phyloP scores from a whole-genome alignment of 2,113 vertebrate species.

The Chelonoidis abingdonii region DNA sequence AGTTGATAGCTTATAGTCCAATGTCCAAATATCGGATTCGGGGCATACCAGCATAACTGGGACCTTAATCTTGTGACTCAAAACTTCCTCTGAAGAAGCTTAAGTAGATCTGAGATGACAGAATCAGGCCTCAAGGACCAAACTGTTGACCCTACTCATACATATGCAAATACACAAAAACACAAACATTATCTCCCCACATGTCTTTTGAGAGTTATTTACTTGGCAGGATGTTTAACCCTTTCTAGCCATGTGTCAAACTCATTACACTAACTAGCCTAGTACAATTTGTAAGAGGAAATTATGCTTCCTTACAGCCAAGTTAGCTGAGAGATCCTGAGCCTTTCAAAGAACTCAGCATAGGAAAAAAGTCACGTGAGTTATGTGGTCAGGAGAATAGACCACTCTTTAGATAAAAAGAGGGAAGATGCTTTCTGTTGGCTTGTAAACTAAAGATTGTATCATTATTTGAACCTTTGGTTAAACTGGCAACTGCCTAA shows the following conservation, averaged over 20 bases:
- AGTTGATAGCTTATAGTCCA: no score
- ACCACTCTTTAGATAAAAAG: background rate
- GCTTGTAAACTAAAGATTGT: slow-evolving; percentile 23
- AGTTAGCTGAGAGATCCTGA: slow-evolving; percentile 69
- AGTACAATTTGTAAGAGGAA: background rate
- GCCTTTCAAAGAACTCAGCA: slow-evolving; percentile 65
- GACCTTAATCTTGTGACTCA: no score
- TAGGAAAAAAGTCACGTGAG: slow-evolving; percentile 41
- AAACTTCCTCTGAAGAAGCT: no score
- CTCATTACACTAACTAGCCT: slow-evolving; percentile 61
- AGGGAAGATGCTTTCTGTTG: background rate
- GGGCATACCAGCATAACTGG: no score
- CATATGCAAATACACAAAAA: no score
- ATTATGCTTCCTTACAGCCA: slow-evolving; percentile 32
- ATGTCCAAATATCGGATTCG: no score
- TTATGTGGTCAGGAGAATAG: slow-evolving; percentile 59
- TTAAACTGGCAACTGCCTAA: background rate
- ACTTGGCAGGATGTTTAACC: no score
- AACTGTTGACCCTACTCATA: no score
- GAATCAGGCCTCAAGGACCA: no score
- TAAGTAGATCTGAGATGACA: no score
- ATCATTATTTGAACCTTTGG: background rate
- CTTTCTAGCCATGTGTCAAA: background rate
- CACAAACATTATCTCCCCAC: no score
- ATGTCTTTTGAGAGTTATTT: no score